Evolutionary conservation across 2,888 invertebrate genomes (phyloP).

Genomic region (Drosophila setosimentum): DNA sequence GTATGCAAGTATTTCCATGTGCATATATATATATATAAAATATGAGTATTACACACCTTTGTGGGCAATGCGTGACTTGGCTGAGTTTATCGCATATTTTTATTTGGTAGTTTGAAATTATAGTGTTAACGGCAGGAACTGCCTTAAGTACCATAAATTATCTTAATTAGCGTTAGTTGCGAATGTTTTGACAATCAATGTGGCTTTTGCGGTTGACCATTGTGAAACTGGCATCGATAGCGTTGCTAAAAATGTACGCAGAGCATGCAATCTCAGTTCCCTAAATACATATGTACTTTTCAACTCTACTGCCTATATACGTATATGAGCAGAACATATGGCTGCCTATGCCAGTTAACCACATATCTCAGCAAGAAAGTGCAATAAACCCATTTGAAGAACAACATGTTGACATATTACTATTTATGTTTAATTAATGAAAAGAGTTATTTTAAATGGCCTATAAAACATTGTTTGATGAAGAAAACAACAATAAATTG

Average conservation of each 20-base stretch:
- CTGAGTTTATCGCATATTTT: conserved; percentile 1
- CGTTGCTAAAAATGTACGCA: neutral
- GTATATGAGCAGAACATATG: neutral
- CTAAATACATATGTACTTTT: neutral
- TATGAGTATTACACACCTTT: conserved; percentile 5
- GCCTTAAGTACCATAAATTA: conserved; percentile 20
- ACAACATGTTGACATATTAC: neutral
- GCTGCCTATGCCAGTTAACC: neutral
- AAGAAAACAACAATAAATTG: neutral
- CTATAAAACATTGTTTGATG: neutral
- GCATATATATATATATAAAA: conserved; percentile 2
- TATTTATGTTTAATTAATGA: neutral
- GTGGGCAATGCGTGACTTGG: conserved; percentile 6
- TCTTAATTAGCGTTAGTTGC: conserved; percentile 16
- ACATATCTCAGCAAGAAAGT: neutral
- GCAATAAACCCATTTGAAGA: neutral
- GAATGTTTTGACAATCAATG: neutral
- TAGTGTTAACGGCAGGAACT: conserved; percentile 4
- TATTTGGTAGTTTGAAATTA: neutral
- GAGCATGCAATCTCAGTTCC: neutral
- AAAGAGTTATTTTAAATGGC: no score
- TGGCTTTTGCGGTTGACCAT: neutral
- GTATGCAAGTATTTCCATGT: neutral
- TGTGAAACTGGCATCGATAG: conserved; percentile 26
- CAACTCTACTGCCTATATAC: neutral